Evolutionary conservation across 2,888 invertebrate genomes (phyloP).

Genomic region (Dromius quadrimaculatus): DNA sequence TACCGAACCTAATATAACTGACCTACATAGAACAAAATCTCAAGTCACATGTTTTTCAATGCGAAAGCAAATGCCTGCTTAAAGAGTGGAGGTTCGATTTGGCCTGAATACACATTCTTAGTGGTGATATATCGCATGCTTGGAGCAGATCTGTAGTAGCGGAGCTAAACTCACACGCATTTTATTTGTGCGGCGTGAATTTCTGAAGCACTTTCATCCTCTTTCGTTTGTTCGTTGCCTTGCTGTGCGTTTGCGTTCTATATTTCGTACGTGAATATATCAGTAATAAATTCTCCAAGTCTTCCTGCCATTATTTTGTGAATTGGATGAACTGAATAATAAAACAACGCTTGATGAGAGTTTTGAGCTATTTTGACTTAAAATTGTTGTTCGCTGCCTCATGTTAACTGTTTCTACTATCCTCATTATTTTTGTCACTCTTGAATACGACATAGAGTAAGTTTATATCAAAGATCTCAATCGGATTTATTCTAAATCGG

Average conservation of each 20-base stretch:
- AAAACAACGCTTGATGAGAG: slow-evolving; percentile 25
- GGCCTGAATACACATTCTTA: slow-evolving; percentile 4
- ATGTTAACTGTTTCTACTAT: too few species aligned
- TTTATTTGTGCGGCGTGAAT: slow-evolving; percentile 35
- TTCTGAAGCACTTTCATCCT: slow-evolving; percentile 42
- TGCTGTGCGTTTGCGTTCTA: slow-evolving; percentile 13
- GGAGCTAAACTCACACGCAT: slow-evolving; percentile 26
- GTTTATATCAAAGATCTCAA: too few species aligned
- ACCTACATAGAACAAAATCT: slow-evolving; percentile 20
- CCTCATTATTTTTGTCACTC: too few species aligned
- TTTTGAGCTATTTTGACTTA: slow-evolving; percentile 38
- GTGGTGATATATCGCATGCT: slow-evolving; percentile 18
- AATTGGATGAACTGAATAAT: slow-evolving; percentile 42
- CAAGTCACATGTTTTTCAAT: slow-evolving; percentile 25
- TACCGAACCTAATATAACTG: slow-evolving; percentile 32
- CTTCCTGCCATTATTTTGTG: slow-evolving; percentile 36
- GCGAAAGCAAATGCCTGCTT: slow-evolving; percentile 20
- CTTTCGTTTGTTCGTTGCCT: slow-evolving; percentile 15
- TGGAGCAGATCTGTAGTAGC: slow-evolving; percentile 22
- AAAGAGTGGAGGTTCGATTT: slow-evolving; percentile 13
- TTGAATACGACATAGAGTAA: too few species aligned
- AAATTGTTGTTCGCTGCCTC: slow-evolving; percentile 21
- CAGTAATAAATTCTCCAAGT: slow-evolving; percentile 42
- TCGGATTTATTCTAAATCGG: too few species aligned
- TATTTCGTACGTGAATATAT: slow-evolving; percentile 25